phyloP scores from a whole-genome alignment of 1,140 invertebrate genomes.

The Chionoecetes opilio region DNA sequence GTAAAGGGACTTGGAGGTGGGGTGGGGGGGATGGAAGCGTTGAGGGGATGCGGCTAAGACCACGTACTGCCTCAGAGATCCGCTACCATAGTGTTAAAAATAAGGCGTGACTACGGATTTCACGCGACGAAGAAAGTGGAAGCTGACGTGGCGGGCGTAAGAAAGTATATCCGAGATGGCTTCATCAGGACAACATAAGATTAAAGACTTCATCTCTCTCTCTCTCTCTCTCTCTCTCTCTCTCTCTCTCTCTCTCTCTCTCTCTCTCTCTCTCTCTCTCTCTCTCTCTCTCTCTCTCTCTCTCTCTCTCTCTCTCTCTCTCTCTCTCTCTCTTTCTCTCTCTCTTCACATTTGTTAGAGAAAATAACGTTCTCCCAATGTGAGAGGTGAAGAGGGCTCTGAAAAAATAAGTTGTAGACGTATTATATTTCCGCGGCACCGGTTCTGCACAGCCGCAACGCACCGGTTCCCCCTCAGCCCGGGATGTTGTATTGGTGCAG shows the following conservation, averaged over 20 bases:
- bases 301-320: too few relatives aligned
- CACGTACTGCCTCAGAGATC: not conserved
- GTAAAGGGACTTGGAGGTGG: too few relatives aligned
- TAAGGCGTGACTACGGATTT: not conserved
- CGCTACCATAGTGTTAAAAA: not conserved
- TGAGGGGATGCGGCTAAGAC: not conserved
- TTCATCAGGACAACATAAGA: not conserved
- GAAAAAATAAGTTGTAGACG: not conserved
- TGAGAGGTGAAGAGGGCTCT: not conserved
- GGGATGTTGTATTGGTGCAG: not conserved
- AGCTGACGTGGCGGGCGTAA: too few relatives aligned
- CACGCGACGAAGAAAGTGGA: too few relatives aligned
- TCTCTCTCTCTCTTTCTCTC: too few relatives aligned
- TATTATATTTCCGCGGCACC: not conserved
- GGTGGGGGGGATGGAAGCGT: not conserved
- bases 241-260: too few relatives aligned
- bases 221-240: too few relatives aligned
- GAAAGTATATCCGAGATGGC: not conserved
- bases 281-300: slow-evolving; percentile 23
- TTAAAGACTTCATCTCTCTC: too few relatives aligned
- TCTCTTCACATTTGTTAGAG: too few relatives aligned
- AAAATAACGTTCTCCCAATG: too few relatives aligned
- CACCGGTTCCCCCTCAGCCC: not conserved
- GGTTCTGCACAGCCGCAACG: too few relatives aligned
- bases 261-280: too few relatives aligned